Base-by-base conservation (phyloP, 2,888 invertebrate species). In the Philhelius pedissequus region DNA sequence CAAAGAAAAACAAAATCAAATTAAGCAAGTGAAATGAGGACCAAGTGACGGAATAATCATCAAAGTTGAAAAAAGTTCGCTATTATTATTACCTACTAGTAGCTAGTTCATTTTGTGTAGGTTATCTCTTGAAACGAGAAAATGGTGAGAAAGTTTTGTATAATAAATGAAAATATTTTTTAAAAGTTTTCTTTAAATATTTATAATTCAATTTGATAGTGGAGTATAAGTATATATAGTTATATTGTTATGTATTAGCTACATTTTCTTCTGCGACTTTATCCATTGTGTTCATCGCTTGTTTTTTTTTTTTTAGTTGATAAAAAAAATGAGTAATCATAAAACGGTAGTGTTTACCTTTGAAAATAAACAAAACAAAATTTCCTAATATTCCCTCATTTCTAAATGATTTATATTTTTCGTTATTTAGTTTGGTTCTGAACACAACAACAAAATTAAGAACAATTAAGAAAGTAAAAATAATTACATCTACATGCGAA, bases 181-280 rank as follows among this genome's bases (percentile, higher is more conserved):
- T 1, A 0, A 27, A 8, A 3, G 25, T 11, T 18, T 11, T 20
- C 20, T 11, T 32, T 32, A 0, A 13, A 7, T n/a, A 7, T 3
- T 0, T 62, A 30, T 45, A 18, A 20, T 48, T 62, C 6, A 20
- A 32, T 64, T 64, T 32, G 9, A 8, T 45, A 9, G 18, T 9
- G 15, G 20, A 1, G 22, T 11, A 27, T 15, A 22, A 22, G 15
- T 8, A 4, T 48, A 22, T 9, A 15, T 40, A 9, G 3, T 4
- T 8, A 18, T 43, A 27, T 30, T 48, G 15, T 62, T 45, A 30
- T 45, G 13, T 45, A 32, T 30, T 45, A 2, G 4, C 8, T 18
- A 13, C 2, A 13, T 27, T 60, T 15, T 13, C 20, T 64, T 64
- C 48, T 64, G 32, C 64, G 64, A 64, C 64, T 64, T 62, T 43